Percentiles rank a stretch among this genome's conserved stretches.
Conservation (phyloP, 1,140 invertebrate genomes). For the Pseudomyrmex cubaensis region DNA sequence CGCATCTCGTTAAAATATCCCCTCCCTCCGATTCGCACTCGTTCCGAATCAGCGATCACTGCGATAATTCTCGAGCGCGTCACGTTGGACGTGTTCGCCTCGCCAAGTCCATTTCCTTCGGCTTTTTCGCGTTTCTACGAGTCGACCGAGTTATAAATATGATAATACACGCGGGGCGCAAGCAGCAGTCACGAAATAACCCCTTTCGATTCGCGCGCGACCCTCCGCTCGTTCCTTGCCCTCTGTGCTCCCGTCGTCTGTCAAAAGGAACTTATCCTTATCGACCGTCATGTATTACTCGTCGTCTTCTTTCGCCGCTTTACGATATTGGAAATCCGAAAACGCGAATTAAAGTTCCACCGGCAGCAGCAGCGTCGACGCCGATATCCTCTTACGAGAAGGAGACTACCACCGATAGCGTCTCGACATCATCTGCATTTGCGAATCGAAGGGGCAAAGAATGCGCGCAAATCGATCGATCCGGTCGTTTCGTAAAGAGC, state of each 20-base stretch:
- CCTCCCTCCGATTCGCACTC: slow-evolving; percentile 20
- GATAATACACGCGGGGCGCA: slow-evolving; percentile 77
- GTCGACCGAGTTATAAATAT: slow-evolving; percentile 81
- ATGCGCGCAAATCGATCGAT: slow-evolving; percentile 64
- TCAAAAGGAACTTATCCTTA: slow-evolving; percentile 68
- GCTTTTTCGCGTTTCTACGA: slow-evolving; percentile 71
- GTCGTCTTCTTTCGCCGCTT: slow-evolving; percentile 72
- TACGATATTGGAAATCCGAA: slow-evolving; percentile 81
- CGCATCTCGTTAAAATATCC: slow-evolving; percentile 32
- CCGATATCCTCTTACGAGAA: slow-evolving; percentile 2
- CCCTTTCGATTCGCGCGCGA: slow-evolving; percentile 74
- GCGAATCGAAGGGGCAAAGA: slow-evolving; percentile 47
- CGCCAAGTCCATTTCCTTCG: slow-evolving; percentile 34
- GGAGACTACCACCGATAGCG: slow-evolving; percentile 26
- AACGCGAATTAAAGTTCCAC: slow-evolving; percentile 79
- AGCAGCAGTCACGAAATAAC: slow-evolving; percentile 79
- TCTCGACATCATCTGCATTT: slow-evolving; percentile 30
- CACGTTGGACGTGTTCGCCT: slow-evolving; percentile 43
- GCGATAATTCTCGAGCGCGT: slow-evolving; percentile 35
- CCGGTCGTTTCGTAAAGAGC: slow-evolving; percentile 33
- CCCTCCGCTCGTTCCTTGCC: slow-evolving; percentile 60
- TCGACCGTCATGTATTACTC: slow-evolving; percentile 74
- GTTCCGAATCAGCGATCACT: neutral
- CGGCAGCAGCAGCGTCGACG: slow-evolving; percentile 38
- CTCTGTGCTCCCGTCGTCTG: slow-evolving; percentile 12